Evolutionary conservation across 2,888 invertebrate species (phyloP), one percentile per base, ranked within the genome.

Genomic region (Anticlea derivata): DNA sequence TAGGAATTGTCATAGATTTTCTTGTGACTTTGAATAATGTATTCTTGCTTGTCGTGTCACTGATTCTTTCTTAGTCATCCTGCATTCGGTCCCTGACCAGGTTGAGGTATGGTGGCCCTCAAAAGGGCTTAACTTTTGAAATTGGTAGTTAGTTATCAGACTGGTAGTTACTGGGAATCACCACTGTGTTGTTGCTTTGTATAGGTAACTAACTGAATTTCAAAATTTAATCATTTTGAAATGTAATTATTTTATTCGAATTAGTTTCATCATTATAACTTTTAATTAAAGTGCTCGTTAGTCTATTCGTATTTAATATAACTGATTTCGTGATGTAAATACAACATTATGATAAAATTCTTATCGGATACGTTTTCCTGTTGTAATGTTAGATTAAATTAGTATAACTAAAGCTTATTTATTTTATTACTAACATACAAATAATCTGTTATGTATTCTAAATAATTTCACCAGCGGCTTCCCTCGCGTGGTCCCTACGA

Each of bases 281-380:
- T 20, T 37, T 20, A 26, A 24, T 26, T 26, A 20, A 26, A 23
- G 30, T 11, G 29, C 29, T 43, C 24, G 38, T 50, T 50, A 37
- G 30, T 7, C 5, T 27, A 23, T 29, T 27, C 4, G 10, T 29
- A 24, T 34, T 5, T 22, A 12, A 24, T 24, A 1, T 37, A 33
- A 46, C 6, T 30, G 24, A 31, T 37, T 40, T 33, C 11, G 41
- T 43, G 23, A 27, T 23, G 38, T 46, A 7, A n/a, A 43, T 23
- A 41, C 7, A 45, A 47, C 31, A 43, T 33, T 17, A 17, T 13
- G 49, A 50, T 50, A 43, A 46, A 8, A 41, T 8, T 38, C 7
- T 43, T 52, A 52, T 52, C 52, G 23, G 5, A 8, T 35, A 17
- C 7, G 33, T 51, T 47, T 52, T 43, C 41, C 51, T 41, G 47